Evolutionary conservation across 2,888 invertebrate genomes (phyloP), one percentile per base, ranked within the genome.

Genomic region (Pollenia amentaria): DNA sequence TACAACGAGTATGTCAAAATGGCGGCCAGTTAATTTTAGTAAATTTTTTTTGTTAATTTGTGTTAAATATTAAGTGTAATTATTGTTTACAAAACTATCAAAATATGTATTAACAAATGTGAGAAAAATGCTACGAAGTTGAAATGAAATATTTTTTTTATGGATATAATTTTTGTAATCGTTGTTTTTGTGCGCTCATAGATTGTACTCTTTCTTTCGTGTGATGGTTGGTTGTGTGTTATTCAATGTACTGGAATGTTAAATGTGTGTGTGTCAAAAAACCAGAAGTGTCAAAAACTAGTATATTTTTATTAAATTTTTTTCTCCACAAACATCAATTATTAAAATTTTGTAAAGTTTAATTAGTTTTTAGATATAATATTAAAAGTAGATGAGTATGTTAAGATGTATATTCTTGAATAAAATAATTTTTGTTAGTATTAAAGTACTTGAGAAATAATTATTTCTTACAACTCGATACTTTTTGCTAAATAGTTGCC

Each of bases 271-370:
- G 42, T 67, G 57, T 21, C n/a, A 62, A 46, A 55, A 89, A 90
- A 90, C 62, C 87, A 89, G 84, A 90, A 90, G 89, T 82, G 89
- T 89, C 89, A 90, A 89, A 89, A 89, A 88, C 85, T 89, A 88
- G 87, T 89, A 89, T 88, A 88, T 88, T 88, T n/a, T 29, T n/a
- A 1, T 8, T 70, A 11, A 44, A 55, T 44, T 6, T 38, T 14
- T 72, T 4, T 14, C 21, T 3, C 8, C 42, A 42, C 38, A 38
- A 51, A 29, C 78, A 2, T 51, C 21, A 16, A 55, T 44, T 72
- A 42, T 12, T 70, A 40, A 55, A 42, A 70, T 51, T n/a, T 0
- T 16, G 1, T 53, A 53, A 55, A 18, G 4, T 46, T 9, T 16
- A 29, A 29, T 29, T 12, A n/a, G n/a, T n/a, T n/a, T n/a, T n/a